These are phyloP conservation scores for Platyura marginata DNA, from an alignment of 1,140 invertebrate genomes.

Conservation along the genomic window DNA sequence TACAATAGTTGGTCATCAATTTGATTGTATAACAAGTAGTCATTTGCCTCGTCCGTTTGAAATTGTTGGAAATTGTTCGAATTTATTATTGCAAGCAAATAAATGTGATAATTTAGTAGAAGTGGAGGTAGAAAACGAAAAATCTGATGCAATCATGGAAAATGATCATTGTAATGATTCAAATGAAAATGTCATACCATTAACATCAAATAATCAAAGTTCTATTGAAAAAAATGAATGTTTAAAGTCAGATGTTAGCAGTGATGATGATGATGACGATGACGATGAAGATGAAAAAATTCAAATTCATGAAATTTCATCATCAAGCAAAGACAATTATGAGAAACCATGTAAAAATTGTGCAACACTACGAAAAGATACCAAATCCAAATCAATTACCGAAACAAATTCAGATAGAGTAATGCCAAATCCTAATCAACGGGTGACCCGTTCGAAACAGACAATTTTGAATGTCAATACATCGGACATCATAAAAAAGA, in stretches of 20 bases:
- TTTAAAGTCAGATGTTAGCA: not conserved
- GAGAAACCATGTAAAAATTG: not conserved
- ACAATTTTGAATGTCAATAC: not conserved
- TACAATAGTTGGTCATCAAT: not conserved
- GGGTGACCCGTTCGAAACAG: not conserved
- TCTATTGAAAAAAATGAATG: not conserved
- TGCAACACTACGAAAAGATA: not conserved
- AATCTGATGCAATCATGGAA: not conserved
- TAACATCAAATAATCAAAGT: not conserved
- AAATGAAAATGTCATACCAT: not conserved
- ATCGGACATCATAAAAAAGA: not conserved
- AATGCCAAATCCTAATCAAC: not conserved
- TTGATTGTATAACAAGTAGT: not conserved
- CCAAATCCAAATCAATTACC: not conserved
- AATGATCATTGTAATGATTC: not conserved
- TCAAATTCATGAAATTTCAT: constrained; percentile 39
- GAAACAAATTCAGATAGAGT: not conserved
- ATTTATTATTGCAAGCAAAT: not conserved
- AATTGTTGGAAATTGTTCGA: not conserved
- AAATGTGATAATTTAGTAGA: not conserved
- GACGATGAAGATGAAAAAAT: constrained; percentile 23
- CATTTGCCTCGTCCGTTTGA: not conserved
- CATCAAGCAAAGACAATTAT: constrained; percentile 13
- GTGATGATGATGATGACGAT: not conserved
- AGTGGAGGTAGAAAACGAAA: not conserved